Percentiles rank a stretch among this genome's conserved stretches.
phyloP scores from a whole-genome alignment of 2,797 vertebrate species.

The Brachyrhaphis roseni region DNA sequence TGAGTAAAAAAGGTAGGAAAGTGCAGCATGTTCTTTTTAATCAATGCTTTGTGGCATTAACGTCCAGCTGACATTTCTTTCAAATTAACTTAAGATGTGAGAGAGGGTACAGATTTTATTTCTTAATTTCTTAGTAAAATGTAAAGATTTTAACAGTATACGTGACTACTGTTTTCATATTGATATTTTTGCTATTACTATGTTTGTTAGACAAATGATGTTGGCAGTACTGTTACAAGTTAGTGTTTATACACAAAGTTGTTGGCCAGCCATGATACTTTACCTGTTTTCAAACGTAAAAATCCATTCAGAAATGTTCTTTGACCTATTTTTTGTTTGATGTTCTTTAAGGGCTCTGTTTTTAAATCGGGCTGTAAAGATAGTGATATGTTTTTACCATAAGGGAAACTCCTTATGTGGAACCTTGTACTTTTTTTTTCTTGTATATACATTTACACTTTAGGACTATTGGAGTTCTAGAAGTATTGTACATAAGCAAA shows the following conservation, averaged over 20 bases:
- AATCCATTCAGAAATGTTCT: background rate
- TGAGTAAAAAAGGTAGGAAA: slow-evolving; percentile 98
- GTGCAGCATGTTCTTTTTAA: background rate
- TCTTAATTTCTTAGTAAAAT: background rate
- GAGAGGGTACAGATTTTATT: background rate
- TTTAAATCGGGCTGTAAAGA: background rate
- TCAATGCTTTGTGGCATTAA: slow-evolving; percentile 3
- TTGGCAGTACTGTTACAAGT: background rate
- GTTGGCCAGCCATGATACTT: background rate
- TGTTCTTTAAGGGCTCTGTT: background rate
- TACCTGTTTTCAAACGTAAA: background rate
- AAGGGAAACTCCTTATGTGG: background rate
- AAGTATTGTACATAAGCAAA: background rate
- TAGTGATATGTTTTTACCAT: background rate
- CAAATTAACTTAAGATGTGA: background rate
- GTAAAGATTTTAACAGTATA: background rate
- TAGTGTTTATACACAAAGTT: background rate
- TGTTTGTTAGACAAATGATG: background rate
- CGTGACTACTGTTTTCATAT: background rate
- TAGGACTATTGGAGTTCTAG: background rate
- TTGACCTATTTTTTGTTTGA: background rate
- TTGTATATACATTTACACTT: background rate
- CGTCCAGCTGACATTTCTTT: background rate
- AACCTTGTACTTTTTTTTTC: background rate
- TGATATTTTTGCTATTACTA: background rate